Percentiles rank a stretch among this genome's conserved stretches.
These are phyloP conservation scores for Liodrosophila aerea DNA, from an alignment of 2,888 invertebrate genomes.

Conservation along the genomic window DNA sequence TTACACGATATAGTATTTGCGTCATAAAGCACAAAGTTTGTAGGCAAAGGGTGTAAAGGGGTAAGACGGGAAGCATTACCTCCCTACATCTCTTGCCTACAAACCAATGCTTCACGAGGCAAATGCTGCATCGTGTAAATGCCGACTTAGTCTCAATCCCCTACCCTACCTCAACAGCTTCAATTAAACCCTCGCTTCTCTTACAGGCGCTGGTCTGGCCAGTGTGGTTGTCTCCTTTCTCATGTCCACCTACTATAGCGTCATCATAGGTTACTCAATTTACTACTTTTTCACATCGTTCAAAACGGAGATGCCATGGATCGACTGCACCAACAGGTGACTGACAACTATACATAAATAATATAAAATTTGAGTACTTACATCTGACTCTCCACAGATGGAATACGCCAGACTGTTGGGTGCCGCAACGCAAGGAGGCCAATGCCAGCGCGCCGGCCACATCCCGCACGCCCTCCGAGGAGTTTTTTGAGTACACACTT, in stretches of 20 bases:
- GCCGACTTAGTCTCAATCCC: too few relatives aligned
- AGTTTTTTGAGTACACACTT: constrained; percentile 92
- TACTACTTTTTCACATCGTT: constrained; percentile 97
- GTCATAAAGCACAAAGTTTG: too few relatives aligned
- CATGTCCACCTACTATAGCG: constrained; percentile 97
- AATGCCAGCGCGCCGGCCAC: constrained; percentile 87
- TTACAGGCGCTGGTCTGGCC: constrained; percentile 95
- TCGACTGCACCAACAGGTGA: constrained; percentile 90
- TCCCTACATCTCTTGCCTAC: too few relatives aligned
- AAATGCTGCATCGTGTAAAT: too few relatives aligned
- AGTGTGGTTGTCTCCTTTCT: constrained; percentile 97
- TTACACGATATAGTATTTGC: too few relatives aligned
- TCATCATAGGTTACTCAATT: constrained; percentile 96
- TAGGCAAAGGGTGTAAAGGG: too few relatives aligned
- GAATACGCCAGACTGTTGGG: constrained; percentile 94
- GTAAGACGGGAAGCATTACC: too few relatives aligned
- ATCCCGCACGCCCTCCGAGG: constrained; percentile 93
- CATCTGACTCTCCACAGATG: too few relatives aligned
- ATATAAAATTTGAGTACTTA: background rate
- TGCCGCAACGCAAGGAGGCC: constrained; percentile 84
- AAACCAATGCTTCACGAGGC: too few relatives aligned
- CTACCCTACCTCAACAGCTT: too few relatives aligned
- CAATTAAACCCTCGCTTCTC: background rate
- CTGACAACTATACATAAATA: background rate
- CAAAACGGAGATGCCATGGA: constrained; percentile 94